Percentiles rank a stretch among this genome's conserved stretches.
phyloP scores from a whole-genome alignment of 2,888 invertebrate genomes.

The Noctua pronuba region DNA sequence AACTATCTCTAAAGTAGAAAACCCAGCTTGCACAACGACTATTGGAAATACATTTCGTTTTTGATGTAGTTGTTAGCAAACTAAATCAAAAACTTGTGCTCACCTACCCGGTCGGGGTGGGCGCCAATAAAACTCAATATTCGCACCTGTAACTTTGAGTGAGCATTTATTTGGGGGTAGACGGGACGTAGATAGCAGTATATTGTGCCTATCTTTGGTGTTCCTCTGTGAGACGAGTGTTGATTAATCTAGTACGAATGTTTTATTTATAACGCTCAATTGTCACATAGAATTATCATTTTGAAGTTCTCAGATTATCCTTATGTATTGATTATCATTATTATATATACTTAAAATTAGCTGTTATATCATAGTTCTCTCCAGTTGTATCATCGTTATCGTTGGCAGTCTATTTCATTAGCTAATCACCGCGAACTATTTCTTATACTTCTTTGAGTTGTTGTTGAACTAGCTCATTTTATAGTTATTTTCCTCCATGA shows the following conservation, averaged over 20 bases:
- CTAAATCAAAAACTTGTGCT: slow-evolving; percentile 68
- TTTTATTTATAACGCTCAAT: not conserved
- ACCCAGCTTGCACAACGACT: not conserved
- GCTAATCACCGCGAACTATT: not conserved
- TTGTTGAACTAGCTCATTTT: not conserved
- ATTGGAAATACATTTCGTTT: slow-evolving; percentile 51
- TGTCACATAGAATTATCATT: not conserved
- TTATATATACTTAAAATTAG: not conserved
- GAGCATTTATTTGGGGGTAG: slow-evolving; percentile 35
- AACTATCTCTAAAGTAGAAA: not conserved
- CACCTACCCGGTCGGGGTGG: slow-evolving; percentile 34
- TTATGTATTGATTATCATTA: no score
- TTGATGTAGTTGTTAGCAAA: slow-evolving; percentile 60
- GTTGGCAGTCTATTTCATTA: not conserved
- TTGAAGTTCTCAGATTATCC: not conserved
- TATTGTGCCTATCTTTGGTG: slow-evolving; percentile 34
- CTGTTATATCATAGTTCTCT: not conserved
- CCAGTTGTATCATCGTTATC: not conserved
- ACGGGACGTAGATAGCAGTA: not conserved
- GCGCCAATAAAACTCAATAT: slow-evolving; percentile 68
- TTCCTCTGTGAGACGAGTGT: slow-evolving; percentile 14
- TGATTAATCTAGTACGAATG: fast-evolving
- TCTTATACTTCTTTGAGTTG: not conserved
- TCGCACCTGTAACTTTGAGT: slow-evolving; percentile 59
- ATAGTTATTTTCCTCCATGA: not conserved